Evolutionary conservation across 1,140 invertebrate species (phyloP).

Genomic region (Musca domestica): DNA sequence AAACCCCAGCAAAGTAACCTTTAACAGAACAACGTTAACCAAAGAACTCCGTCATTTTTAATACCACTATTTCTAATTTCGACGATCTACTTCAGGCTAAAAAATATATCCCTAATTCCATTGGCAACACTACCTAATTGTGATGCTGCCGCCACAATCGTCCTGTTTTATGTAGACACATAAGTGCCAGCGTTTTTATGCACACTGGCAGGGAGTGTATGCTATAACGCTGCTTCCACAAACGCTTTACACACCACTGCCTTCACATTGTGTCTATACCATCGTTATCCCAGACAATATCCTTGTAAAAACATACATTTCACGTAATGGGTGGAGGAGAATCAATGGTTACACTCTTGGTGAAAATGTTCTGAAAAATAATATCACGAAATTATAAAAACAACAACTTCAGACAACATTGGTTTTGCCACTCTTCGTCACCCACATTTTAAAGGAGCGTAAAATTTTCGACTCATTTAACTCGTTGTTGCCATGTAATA

Average conservation of each 20-base stretch:
- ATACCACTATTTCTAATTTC: no score
- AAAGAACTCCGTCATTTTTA: no score
- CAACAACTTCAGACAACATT: not conserved
- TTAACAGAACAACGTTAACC: no score
- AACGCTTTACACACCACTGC: no score
- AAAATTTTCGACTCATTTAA: conserved; percentile 31
- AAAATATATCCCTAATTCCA: no score
- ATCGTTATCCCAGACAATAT: conserved; percentile 21
- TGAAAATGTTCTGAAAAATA: conserved; percentile 30
- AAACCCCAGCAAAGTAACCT: no score
- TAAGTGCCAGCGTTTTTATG: no score
- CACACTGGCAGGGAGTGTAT: no score
- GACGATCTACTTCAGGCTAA: no score
- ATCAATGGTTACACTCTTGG: conserved; percentile 4
- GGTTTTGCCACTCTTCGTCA: conserved; percentile 3
- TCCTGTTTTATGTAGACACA: no score
- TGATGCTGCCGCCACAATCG: not conserved
- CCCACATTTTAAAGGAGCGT: conserved; percentile 22
- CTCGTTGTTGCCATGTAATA: conserved; percentile 31
- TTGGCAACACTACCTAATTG: not conserved
- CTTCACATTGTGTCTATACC: no score
- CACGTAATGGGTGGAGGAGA: not conserved
- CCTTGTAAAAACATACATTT: conserved; percentile 24
- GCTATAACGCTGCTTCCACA: no score
- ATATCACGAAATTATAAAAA: conserved; percentile 28